Base-by-base conservation (phyloP, 2,888 invertebrate genomes). In the Chrysodeixis includens region DNA sequence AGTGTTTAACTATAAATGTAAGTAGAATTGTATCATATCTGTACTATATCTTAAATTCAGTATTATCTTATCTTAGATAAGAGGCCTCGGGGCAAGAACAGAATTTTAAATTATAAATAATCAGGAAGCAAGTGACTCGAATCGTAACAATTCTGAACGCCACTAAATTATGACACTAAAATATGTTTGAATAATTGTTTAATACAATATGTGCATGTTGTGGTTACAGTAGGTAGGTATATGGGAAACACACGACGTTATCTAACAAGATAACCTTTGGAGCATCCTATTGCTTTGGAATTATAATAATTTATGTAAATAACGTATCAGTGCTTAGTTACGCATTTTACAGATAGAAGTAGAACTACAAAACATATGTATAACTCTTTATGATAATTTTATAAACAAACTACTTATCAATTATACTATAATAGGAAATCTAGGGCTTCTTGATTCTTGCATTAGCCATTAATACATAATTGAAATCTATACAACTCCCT, bases 201-300 rank as follows among this genome's bases (percentile, higher is more conserved):
- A 16, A 20, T 62, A 52, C 44, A 46, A 14, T 46, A 46, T 53
- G 22, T 52, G 35, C 12, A 14, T 44, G 6, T 56, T 58, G 22
- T 40, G 4, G 49, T 20, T 18, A 52, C 40, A 30, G 66, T 75
- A 56, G 40, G 67, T 72, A 74, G 65, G 14, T 51, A 56, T 57
- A 62, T 75, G 74, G 74, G 75, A 79, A 81, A 65, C 67, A 46
- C 44, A 59, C 51, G 44, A 26, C 59, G 62, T 75, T 79, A 81
- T 77, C 75, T 56, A 30, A 58, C 49, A 52, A 58, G 79, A 79
- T 81, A 80, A 79, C 81, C 79, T 64, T 61, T 77, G 66, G 53
- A 66, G 49, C 59, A 65, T 59, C 46, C 70, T 53, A 57, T 63
- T 69, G 71, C 71, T 73, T 69, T 74, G 63, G 55, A 66, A 56